phyloP scores from a whole-genome alignment of 2,113 vertebrate species.

The Myiozetetes cayanensis region DNA sequence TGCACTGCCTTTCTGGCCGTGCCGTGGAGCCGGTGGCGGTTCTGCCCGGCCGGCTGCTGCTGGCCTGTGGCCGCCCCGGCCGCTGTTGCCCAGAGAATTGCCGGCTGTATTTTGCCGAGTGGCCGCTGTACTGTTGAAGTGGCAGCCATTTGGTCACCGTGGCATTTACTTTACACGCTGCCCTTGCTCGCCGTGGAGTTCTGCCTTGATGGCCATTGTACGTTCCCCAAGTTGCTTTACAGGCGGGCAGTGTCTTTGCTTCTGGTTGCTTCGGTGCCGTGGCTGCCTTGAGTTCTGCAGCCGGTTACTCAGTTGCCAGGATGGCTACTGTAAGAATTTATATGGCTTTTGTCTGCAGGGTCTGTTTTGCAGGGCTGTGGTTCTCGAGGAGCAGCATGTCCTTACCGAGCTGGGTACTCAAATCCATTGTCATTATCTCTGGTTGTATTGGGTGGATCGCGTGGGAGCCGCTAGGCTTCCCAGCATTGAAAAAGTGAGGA shows the following conservation, averaged over 20 bases:
- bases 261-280: neutral
- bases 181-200: neutral
- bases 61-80: neutral
- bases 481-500: neutral
- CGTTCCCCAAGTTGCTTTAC: neutral
- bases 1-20: neutral
- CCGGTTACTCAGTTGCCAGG: neutral
- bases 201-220: neutral
- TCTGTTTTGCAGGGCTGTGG: neutral
- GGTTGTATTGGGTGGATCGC: neutral
- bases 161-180: neutral
- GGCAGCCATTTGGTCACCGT: conserved; percentile 63
- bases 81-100: neutral
- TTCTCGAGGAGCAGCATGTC: neutral
- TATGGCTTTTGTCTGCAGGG: neutral
- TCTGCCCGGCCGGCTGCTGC: neutral
- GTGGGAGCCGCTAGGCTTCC: rapidly evolving
- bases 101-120: neutral
- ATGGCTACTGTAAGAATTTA: neutral
- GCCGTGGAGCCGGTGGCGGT: rapidly evolving
- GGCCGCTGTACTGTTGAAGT: conserved; percentile 19
- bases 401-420: neutral
- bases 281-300: neutral
- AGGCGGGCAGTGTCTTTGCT: neutral
- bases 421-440: neutral